Base-by-base conservation (phyloP, 2,888 invertebrate species). In the Biston betularia region DNA sequence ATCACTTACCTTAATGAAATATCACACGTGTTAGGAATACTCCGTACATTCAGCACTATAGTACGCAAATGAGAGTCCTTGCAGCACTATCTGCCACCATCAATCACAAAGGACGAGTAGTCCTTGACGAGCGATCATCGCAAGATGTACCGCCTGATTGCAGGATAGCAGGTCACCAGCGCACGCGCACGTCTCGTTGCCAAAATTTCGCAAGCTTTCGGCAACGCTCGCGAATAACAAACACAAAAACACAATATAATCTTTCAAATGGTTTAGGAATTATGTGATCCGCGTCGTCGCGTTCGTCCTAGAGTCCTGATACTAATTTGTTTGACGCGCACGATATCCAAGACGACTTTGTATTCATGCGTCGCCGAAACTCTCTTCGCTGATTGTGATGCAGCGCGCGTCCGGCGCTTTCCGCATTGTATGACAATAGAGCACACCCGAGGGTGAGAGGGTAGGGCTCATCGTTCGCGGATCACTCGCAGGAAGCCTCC, bases 311-410 rank as follows among this genome's bases (percentile, higher is more conserved):
- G 76, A 74, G 86, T 89, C 89, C 89, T 90, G 81, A 75, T 76
- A 78, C 83, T 83, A 84, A 85, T 83, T 83, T 77, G 81, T 82
- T 79, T 75, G 75, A 72, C 75, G 77, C 75, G 69, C 74, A 78
- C 79, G 75, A 80, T 85, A 85, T 84, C 79, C 83, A 85, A 80
- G 81, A 81, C 80, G 79, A 87, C 85, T 92, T 88, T 77, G 91
- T 89, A 89, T 90, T 92, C 90, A 89, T 84, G 85, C 80, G 87
- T 83, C 86, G 87, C 88, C 89, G 80, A 88, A 92, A 89, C 91
- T 92, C 93, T 93, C 93, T 91, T 90, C 73, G 79, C 85, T 87
- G 84, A 90, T 93, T 92, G 81, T 73, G 76, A 93, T 93, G 92
- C 93, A 80, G 69, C 79, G 72, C 81, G 87, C 87, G 92, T 92